These are phyloP conservation scores for Monopterus albus DNA, from an alignment of 2,113 vertebrate species.

Conservation along the genomic window DNA sequence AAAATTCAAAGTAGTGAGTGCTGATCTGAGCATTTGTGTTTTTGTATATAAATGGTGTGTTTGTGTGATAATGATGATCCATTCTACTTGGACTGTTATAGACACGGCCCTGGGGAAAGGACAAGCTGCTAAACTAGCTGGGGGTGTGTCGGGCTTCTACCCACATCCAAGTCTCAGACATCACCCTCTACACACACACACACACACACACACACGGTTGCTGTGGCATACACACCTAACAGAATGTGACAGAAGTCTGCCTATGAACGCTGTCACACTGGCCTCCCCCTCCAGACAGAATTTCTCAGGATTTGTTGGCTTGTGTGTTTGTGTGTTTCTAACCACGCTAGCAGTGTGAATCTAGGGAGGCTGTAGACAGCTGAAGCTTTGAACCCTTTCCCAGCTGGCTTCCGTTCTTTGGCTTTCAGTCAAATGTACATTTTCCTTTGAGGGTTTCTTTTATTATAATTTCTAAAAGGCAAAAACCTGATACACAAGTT, in stretches of 20 bases:
- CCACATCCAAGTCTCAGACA: constrained; percentile 36
- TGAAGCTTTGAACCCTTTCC: background rate
- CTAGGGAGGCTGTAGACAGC: background rate
- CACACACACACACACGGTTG: constrained; percentile 3
- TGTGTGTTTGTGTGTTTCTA: constrained; percentile 3
- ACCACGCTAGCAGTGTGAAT: background rate
- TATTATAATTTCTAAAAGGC: no score
- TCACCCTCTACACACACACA: background rate
- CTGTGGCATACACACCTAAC: constrained; percentile 29
- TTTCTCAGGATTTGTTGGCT: constrained; percentile 16
- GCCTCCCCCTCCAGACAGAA: background rate
- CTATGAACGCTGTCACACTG: no score
- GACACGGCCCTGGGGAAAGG: constrained; percentile 54
- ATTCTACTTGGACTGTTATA: constrained; percentile 50
- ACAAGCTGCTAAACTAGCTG: constrained; percentile 42
- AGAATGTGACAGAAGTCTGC: constrained; percentile 41
- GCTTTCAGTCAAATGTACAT: no score
- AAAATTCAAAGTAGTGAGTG: no score
- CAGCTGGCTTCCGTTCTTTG: no score
- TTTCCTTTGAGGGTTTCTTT: no score
- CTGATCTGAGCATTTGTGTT: accelerated
- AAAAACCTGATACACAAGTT: no score
- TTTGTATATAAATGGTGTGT: background rate
- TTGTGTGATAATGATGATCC: no score
- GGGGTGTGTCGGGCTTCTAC: constrained; percentile 4